Evolutionary conservation across 2,113 vertebrate species (phyloP).

Genomic region (Etheostoma spectabile): DNA sequence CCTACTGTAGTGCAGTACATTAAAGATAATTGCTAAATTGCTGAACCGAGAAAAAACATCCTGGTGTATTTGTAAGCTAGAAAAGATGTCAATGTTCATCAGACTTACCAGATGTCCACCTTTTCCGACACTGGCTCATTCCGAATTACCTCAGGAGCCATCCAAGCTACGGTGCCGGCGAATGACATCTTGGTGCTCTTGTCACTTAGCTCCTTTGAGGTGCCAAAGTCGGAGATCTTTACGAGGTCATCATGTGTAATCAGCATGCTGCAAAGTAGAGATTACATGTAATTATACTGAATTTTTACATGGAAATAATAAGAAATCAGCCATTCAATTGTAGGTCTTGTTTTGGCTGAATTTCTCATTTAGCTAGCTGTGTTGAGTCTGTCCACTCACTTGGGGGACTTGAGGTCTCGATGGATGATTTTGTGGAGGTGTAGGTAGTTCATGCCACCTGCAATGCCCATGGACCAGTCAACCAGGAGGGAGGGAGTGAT

Average conservation of each 20-base stretch:
- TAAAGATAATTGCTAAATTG: slow-evolving; percentile 1
- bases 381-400: slow-evolving; percentile 79
- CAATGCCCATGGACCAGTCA: slow-evolving; percentile 99
- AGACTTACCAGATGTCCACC: slow-evolving; percentile 96
- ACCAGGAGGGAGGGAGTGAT: slow-evolving; percentile 95
- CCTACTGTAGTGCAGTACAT: background rate
- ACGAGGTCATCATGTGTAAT: slow-evolving; percentile 98
- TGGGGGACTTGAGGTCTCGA: slow-evolving; percentile 97
- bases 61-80: background rate
- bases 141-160: slow-evolving; percentile 98
- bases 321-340: background rate
- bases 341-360: background rate
- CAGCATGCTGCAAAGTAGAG: slow-evolving; percentile 89
- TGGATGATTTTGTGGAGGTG: slow-evolving; percentile 99
- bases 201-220: slow-evolving; percentile 96
- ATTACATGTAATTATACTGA: background rate
- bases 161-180: slow-evolving; percentile 98
- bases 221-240: slow-evolving; percentile 99
- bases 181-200: slow-evolving; percentile 99
- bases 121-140: slow-evolving; percentile 99
- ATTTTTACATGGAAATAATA: background rate
- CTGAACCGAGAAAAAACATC: background rate
- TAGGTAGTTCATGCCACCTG: slow-evolving; percentile 99
- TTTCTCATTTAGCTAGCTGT: background rate
- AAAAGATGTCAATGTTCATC: background rate